Base-by-base conservation (phyloP, 92 coral and sea anemone genomes). In the Bergia sp. region DNA sequence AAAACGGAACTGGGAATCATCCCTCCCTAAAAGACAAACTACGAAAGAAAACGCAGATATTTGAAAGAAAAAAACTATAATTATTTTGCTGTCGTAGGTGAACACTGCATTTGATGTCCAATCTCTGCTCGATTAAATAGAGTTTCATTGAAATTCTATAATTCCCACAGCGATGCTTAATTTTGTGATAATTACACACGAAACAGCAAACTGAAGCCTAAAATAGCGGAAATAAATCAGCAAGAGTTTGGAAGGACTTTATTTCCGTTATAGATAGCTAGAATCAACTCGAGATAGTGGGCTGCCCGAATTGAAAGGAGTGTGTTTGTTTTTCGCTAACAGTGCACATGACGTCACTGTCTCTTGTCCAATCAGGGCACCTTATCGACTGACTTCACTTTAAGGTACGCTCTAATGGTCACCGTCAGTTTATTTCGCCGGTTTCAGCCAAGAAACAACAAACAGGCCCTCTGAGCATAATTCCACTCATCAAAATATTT, bases 1-100 rank as follows among this genome's bases (percentile, higher is more conserved):
- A 41, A 16, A 44, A 44, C 58, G 58, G 81, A 77, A 43, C 81
- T 77, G 23, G 3, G 8, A 20, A 16, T 41, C 10, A 47, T 42
- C 57, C 78, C 78, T 38, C 78, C 16, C 37, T 29, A 20, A 73
- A 36, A 42, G 80, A 76, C 37, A 11, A 77, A 77, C 81, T 77
- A 16, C 37, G 58, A 42, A 18, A 44, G 69, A 77, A 11, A 77
- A 39, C 37, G 13, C 10, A 6, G 55, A n/a, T 2, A 42, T 77
- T 77, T 42, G 36, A 77, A 42, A 77, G 57, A 44, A 44, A 23
- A 77, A 41, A 73, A 29, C 29, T 36, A 40, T 76, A 38, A 41
- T 76, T 76, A 42, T 16, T 38, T 53, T 40, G 38, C 18, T 44
- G 81, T 16, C 53, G 47, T 0, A 29, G 81, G 55, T 29, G 13